These are phyloP conservation scores for Pseudomugil gertrudae DNA, from an alignment of 2,797 vertebrate species.

Conservation along the genomic window DNA sequence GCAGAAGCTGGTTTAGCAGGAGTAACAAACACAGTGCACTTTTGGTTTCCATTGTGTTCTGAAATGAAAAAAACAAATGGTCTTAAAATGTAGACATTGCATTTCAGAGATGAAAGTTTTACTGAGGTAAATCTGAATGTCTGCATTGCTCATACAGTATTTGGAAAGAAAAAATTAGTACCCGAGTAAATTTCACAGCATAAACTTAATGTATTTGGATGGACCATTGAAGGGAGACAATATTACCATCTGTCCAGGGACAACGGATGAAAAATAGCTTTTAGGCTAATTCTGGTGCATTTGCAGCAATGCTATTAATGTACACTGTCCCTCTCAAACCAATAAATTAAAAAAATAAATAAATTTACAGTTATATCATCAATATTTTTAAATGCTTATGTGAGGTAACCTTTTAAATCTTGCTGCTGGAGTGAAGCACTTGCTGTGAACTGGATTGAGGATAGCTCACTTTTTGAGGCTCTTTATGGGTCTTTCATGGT, in stretches of 20 bases:
- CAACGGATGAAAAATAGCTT: no score
- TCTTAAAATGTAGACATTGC: background rate
- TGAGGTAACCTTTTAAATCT: conserved; percentile 1
- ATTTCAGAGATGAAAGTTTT: no score
- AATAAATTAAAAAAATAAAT: no score
- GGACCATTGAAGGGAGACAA: no score
- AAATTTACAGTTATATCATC: no score
- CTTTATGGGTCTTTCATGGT: conserved; percentile 17
- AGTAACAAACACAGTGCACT: conserved; percentile 53
- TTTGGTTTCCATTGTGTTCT: conserved; percentile 62
- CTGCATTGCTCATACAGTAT: background rate
- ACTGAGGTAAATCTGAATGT: background rate
- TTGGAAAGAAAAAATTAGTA: background rate
- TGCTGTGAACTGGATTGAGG: conserved; percentile 15
- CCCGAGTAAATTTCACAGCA: no score
- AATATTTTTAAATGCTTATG: conserved; percentile 36
- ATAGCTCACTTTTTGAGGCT: conserved; percentile 51
- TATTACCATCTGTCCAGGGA: no score
- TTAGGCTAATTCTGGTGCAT: no score
- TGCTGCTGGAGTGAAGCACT: conserved; percentile 17
- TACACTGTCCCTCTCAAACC: no score
- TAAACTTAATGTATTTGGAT: background rate
- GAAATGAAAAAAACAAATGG: conserved; percentile 25
- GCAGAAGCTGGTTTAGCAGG: conserved; percentile 45
- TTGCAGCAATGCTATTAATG: no score